Evolutionary conservation across 1,140 invertebrate species (phyloP), one percentile per base, ranked within the genome.

Genomic region (Panonychus citri): DNA sequence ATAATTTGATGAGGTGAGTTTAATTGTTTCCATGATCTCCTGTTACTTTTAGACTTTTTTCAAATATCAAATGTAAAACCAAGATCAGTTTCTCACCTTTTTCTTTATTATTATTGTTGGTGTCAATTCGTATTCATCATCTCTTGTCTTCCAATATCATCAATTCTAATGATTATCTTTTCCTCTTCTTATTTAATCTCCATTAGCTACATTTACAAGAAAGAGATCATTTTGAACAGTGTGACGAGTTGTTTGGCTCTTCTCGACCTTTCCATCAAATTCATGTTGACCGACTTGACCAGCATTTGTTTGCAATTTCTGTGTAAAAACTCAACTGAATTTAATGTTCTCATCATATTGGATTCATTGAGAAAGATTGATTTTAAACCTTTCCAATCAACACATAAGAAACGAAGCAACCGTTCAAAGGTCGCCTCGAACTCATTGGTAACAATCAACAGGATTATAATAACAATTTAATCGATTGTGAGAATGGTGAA

Each of bases 171-270:
- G 43, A 46, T 21, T n/a, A 17, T 17, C 3, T 19, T 27, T 37
- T 43, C 52, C 55, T 56, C 50, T 25, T 37, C 50, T 27, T 37
- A n/a, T 37, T 27, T 52, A n/a, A 12, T 51, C 30, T 17, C 27
- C 55, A 57, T 26, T 26, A 62, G 62, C 37, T 61, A 60, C 37
- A 59, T 60, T 25, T 62, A 62, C 25, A 61, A 57, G 27, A 73
- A 80, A 48, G 70, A 75, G 1, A 73, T 79, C 8, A 69, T 73
- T 30, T 71, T 82, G 25, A 75, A 77, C 53, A 76, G 78, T 0
- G 75, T 80, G 2, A 68, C 70, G 1, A 78, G 77, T 1, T 78
- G 79, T n/a, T n/a, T n/a, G n/a, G n/a, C n/a, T n/a, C n/a, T n/a
- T n/a, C n/a, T n/a, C n/a, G n/a, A n/a, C n/a, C n/a, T n/a, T n/a